These are phyloP conservation scores for Monoplex corrugatus DNA, from an alignment of 2,888 invertebrate genomes.

Conservation along the genomic window DNA sequence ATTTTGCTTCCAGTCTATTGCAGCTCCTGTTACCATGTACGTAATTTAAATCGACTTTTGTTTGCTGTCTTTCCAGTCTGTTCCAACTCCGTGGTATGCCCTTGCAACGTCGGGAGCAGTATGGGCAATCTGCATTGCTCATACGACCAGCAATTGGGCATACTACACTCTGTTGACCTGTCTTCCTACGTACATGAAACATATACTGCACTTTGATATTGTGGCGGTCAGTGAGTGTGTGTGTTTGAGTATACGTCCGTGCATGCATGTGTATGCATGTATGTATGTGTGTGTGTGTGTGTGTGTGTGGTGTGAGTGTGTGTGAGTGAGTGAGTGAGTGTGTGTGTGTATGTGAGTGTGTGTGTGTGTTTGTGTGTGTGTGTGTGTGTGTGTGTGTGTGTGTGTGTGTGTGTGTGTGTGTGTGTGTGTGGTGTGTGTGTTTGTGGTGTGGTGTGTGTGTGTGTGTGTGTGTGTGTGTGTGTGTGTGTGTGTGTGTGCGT, in stretches of 20 bases:
- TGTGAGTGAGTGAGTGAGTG: not conserved
- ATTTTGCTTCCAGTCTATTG: too few relatives aligned
- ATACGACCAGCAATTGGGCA: conserved; percentile 82
- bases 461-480: too few relatives aligned
- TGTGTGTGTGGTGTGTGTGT: too few relatives aligned
- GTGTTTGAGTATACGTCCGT: not conserved
- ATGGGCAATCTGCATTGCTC: conserved; percentile 73
- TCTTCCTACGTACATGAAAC: conserved; percentile 81
- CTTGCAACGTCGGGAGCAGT: conserved; percentile 71
- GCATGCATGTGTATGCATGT: not conserved
- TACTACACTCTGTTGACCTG: conserved; percentile 83
- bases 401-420: too few relatives aligned
- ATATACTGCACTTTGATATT: conserved; percentile 80
- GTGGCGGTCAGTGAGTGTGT: conserved; percentile 64
- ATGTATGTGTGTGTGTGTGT: not conserved
- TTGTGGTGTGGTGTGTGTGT: too few relatives aligned
- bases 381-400: not conserved
- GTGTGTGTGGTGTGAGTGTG: not conserved
- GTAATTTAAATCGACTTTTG: too few relatives aligned
- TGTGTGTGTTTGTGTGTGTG: conserved; percentile 25
- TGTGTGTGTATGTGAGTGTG: not conserved
- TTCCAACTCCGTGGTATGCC: conserved; percentile 64
- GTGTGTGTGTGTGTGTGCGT: too few relatives aligned
- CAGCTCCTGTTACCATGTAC: too few relatives aligned
- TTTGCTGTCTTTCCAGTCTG: conserved; percentile 21